phyloP scores from a whole-genome alignment of 2,888 invertebrate species.

The Holacanthella duospinosa region DNA sequence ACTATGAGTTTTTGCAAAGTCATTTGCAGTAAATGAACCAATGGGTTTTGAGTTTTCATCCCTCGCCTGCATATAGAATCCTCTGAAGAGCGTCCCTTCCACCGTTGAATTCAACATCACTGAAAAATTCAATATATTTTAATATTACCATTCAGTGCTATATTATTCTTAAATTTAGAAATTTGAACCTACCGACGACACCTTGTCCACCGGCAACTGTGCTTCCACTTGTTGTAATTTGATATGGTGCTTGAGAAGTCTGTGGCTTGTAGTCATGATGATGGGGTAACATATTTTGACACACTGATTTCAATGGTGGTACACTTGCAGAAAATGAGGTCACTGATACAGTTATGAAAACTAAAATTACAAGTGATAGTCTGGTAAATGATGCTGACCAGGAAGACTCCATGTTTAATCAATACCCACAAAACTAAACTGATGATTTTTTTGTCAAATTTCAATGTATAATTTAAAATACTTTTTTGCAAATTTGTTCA shows the following conservation, averaged over 20 bases:
- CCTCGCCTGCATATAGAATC: constrained; percentile 27
- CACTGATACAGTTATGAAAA: too few species aligned
- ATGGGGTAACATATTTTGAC: constrained; percentile 2
- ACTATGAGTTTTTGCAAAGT: constrained; percentile 23
- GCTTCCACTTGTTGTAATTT: background rate
- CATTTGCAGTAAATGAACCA: constrained; percentile 26
- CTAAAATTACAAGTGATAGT: too few species aligned
- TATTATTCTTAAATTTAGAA: background rate
- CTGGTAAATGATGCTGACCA: too few species aligned
- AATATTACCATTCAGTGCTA: background rate
- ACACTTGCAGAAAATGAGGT: background rate
- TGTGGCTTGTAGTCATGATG: constrained; percentile 10
- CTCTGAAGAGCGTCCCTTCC: constrained; percentile 17
- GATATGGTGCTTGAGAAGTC: background rate
- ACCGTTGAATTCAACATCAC: constrained; percentile 14
- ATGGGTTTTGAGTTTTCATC: constrained; percentile 20
- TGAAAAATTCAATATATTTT: constrained; percentile 9
- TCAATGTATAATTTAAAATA: too few species aligned
- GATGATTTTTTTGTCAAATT: too few species aligned
- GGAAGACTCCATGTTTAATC: too few species aligned
- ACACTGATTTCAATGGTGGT: background rate
- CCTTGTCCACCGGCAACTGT: background rate
- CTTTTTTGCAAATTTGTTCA: too few species aligned
- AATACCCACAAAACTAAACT: too few species aligned
- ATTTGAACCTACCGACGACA: constrained; percentile 1